Conservation (phyloP, 2,888 invertebrate genomes). For the Sinhomidia bicolor region DNA sequence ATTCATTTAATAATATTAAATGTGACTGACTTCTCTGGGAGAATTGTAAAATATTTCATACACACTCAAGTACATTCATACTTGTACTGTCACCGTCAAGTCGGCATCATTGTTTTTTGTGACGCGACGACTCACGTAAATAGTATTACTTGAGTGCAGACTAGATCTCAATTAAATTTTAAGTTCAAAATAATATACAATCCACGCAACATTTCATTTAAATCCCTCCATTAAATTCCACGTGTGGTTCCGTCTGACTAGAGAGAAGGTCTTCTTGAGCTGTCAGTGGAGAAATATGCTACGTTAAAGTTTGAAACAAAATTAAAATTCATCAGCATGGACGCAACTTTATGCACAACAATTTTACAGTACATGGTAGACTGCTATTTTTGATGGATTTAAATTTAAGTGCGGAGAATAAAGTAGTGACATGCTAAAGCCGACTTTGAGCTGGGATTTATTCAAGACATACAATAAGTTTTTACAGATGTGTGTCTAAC, state of each 20-base stretch:
- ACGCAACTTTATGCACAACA: not conserved
- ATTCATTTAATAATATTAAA: not conserved
- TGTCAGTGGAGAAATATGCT: not conserved
- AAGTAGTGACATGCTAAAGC: constrained; percentile 11
- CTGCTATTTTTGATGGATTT: not conserved
- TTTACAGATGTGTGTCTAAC: not conserved
- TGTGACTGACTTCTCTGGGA: constrained; percentile 43
- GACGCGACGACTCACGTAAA: not conserved
- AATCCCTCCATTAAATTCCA: not conserved
- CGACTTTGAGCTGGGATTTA: not conserved
- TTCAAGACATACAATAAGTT: not conserved
- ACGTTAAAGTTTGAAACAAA: constrained; percentile 2
- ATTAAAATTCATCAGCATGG: constrained; percentile 30
- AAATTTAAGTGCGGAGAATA: not conserved
- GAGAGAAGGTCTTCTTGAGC: not conserved
- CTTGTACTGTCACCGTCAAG: not conserved
- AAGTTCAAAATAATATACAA: not conserved
- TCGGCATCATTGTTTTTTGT: not conserved
- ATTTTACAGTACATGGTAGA: not conserved
- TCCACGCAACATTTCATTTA: not conserved
- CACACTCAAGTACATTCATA: not conserved
- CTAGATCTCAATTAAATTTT: not conserved
- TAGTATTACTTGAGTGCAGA: not conserved
- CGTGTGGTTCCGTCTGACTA: not conserved
- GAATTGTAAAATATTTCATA: constrained; percentile 11